phyloP scores from a whole-genome alignment of 2,113 vertebrate genomes.

The Bubo blakistoni region DNA sequence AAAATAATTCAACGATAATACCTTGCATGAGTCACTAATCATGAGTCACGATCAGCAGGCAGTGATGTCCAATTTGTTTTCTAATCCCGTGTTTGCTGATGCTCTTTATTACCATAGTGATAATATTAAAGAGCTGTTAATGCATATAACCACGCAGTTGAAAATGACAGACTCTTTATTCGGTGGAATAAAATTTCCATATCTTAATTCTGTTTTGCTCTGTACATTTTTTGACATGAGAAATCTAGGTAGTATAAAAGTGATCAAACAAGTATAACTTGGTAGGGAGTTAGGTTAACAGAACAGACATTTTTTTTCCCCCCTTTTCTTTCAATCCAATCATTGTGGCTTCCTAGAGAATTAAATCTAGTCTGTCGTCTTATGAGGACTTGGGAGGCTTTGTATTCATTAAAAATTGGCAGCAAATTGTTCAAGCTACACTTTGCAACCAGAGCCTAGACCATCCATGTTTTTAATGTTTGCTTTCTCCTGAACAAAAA shows the following conservation, averaged over 20 bases:
- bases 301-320: background rate
- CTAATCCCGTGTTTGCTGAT: background rate
- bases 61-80: conserved; percentile 54
- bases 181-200: conserved; percentile 40
- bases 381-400: background rate
- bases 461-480: background rate
- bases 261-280: background rate
- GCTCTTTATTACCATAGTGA: conserved; percentile 54
- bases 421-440: background rate
- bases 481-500: background rate
- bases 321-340: background rate
- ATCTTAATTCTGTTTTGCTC: conserved; percentile 19
- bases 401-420: background rate
- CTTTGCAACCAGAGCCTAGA: background rate
- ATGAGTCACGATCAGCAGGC: conserved; percentile 54
- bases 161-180: background rate
- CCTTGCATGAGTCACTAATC: conserved; percentile 41
- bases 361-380: background rate
- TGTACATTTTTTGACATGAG: background rate
- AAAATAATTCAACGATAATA: conserved; percentile 19
- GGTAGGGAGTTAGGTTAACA: background rate
- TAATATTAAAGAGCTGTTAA: conserved; percentile 40
- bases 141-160: background rate
- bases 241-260: background rate
- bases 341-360: background rate